These are phyloP conservation scores for Chaetodon auriga DNA, from an alignment of 2,113 vertebrate genomes.

Conservation along the genomic window DNA sequence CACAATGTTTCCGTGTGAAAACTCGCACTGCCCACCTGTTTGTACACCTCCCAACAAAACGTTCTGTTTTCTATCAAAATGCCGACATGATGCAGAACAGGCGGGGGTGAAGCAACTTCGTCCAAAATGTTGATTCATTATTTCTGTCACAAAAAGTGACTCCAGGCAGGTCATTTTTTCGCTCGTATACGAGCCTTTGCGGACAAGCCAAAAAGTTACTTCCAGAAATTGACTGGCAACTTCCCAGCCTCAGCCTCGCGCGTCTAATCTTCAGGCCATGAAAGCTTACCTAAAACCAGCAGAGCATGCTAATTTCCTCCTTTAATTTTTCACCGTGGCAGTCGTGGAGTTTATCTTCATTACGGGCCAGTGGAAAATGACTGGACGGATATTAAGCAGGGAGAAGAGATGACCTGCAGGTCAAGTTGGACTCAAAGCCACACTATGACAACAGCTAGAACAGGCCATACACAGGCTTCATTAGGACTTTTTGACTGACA, in stretches of 20 bases:
- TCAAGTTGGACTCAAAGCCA: conserved; percentile 25
- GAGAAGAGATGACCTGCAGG: conserved; percentile 44
- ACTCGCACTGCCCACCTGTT: not conserved
- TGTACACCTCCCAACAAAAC: not conserved
- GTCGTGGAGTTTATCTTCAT: conserved; percentile 48
- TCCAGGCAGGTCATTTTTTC: not conserved
- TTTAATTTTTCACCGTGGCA: conserved; percentile 61
- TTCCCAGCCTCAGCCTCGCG: conserved; percentile 18
- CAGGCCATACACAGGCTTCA: not conserved
- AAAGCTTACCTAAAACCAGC: conserved; percentile 37
- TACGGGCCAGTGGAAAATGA: conserved; percentile 17
- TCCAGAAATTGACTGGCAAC: conserved; percentile 34
- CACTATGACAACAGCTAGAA: not conserved
- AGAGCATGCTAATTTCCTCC: conserved; percentile 52
- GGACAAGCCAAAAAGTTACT: conserved; percentile 48
- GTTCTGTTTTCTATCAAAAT: not conserved
- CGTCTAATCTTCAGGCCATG: conserved; percentile 41
- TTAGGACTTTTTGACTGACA: not conserved
- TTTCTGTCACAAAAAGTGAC: not conserved
- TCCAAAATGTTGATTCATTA: not conserved
- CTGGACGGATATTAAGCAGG: conserved; percentile 57
- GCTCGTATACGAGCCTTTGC: not conserved
- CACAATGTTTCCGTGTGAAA: not conserved
- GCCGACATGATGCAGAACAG: not conserved
- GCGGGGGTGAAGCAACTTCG: not conserved